Evolutionary conservation across 1,140 invertebrate genomes (phyloP), one percentile per base, ranked within the genome.

Genomic region (Aphaenogaster floridana): DNA sequence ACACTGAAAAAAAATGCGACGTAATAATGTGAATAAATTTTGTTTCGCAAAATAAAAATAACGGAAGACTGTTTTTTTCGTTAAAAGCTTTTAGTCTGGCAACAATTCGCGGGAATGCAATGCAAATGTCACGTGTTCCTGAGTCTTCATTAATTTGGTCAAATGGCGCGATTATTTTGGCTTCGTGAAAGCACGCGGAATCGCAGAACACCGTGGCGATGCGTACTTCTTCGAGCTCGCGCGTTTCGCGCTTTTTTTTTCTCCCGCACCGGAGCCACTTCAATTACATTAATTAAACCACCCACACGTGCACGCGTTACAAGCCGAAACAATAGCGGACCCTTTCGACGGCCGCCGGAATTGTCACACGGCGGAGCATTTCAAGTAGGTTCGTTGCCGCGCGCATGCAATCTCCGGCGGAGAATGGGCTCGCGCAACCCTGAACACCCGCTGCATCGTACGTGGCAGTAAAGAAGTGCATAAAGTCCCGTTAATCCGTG

Each of bases 231-330:
- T 63, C 36, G 63, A 54, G 34, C 61, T 48, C 76, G 28, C 11
- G 17, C 66, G 15, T 69, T 42, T 76, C 45, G 52, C 50, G 57
- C 39, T 81, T 85, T 39, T 59, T 86, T 71, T 83, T 69, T 77
- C 45, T 48, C 71, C 36, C 63, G 59, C 57, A 59, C 80, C 86
- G 54, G 66, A 71, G 68, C 81, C 80, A 89, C 90, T 92, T 89
- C 90, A 92, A 92, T 92, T 92, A 92, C 90, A 91, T 92, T 92
- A 92, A 92, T 92, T 92, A 92, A 89, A 87, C 81, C 87, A 87
- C 78, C 81, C 66, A 61, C 88, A 79, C 88, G 79, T 76, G 81
- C 87, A 54, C 78, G 78, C 87, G 69, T 87, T 74, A 64, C 54
- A 59, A 57, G 34, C 45, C 72, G 57, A 86, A 92, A 92, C 92